Evolutionary conservation across 2,113 vertebrate genomes (phyloP).

Genomic region (Otolemur garnettii): DNA sequence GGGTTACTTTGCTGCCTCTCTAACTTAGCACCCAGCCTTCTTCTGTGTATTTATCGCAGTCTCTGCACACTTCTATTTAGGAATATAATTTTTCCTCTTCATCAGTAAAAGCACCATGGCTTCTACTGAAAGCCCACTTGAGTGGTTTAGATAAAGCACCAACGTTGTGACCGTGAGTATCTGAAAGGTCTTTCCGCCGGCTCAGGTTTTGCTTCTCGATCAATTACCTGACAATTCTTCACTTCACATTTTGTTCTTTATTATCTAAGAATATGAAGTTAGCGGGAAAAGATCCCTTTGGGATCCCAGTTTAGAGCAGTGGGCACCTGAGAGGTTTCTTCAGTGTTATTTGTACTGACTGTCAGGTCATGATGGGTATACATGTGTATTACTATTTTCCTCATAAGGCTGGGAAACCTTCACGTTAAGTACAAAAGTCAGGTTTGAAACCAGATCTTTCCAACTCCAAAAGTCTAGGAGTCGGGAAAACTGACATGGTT

Average conservation of each 20-base stretch:
- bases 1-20: neutral
- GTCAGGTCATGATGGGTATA: neutral
- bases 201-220: neutral
- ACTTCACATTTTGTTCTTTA: neutral
- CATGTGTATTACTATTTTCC: neutral
- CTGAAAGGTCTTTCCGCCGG: neutral
- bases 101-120: neutral
- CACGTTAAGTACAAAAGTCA: constrained; percentile 34
- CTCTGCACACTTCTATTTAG: neutral
- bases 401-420: constrained; percentile 51
- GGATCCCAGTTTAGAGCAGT: neutral
- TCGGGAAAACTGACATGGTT: neutral
- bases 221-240: neutral
- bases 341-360: neutral
- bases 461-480: neutral
- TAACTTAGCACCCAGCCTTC: neutral
- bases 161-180: neutral
- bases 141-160: neutral
- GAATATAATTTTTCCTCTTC: neutral
- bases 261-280: neutral
- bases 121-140: neutral
- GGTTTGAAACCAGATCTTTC: constrained; percentile 36
- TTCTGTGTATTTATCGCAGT: neutral
- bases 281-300: neutral
- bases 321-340: neutral